Base-by-base conservation (phyloP, 2,888 invertebrate species). In the Watsonalla binaria region DNA sequence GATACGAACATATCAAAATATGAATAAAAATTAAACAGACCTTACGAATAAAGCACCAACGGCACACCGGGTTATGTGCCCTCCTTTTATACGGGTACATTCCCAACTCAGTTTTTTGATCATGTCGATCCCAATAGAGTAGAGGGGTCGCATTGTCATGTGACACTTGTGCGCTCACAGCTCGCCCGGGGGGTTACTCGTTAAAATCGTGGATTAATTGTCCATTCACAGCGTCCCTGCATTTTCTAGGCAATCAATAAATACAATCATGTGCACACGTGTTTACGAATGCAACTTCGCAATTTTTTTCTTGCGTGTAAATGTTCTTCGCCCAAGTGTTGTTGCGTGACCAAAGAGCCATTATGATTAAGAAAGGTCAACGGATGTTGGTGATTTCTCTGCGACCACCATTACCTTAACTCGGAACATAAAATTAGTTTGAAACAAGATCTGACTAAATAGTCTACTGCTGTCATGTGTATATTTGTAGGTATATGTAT, bases 141-240 rank as follows among this genome's bases (percentile, higher is more conserved):
- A 70, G 78, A 83, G 82, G 87, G 88, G 86, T 86, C 80, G 83
- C 81, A 82, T 84, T 88, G 86, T 89, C 82, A 87, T 85, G 79
- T 82, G 87, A 89, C 89, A 90, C 89, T 89, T 86, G 89, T 86
- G 83, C 84, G 80, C 79, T 75, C 73, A 74, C 74, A 76, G 74
- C 81, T 80, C 75, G 72, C 82, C 79, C 79, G 73, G 80, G 82
- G 86, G 83, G 83, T 78, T 82, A 77, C 78, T 84, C 81, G 82
- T 83, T 84, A 82, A 78, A 80, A 82, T 80, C 77, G 70, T 71
- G 72, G 70, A 78, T 80, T 84, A 81, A 85, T 84, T 84, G 78
- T 80, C 74, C 76, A 79, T 84, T 82, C 76, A 76, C 60, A 69
- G 62, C 65, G 65, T 70, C 67, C 61, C 60, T 59, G 58, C 60